Base-by-base conservation (phyloP, 1,140 invertebrate species). In the Macrosteles quadrilineatus region DNA sequence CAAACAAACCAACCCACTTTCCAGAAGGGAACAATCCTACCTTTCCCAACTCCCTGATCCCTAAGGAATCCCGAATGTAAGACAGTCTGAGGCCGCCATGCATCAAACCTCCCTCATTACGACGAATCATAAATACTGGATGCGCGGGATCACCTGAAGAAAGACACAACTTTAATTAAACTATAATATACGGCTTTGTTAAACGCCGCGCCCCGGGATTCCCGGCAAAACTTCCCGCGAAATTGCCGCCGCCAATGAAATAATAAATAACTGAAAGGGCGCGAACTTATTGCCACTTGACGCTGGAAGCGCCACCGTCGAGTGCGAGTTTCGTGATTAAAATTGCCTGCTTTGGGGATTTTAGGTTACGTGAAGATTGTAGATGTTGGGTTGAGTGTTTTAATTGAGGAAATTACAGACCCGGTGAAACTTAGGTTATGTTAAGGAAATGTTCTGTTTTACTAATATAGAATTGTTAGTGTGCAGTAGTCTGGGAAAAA, bases 141-240 rank as follows among this genome's bases (percentile, higher is more conserved):
- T 59, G 55, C 25, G 55, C n/a, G 11, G 47, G 47, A 50, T 50
- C 14, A 50, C 55, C 23, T 30, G 55, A 30, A 59, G 55, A 59
- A 59, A 59, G 55, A 59, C 55, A 59, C 55, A 59, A 59, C 55
- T 59, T 59, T 59, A 59, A 59, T 59, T 59, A 59, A 59, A 59
- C 55, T 59, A 59, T 29, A 59, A 59, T 59, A 59, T 59, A 59
- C 55, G 55, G 21, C 55, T 59, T 59, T 59, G 55, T 59, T 59
- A 30, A 29, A 59, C 55, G 47, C 47, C 47, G 47, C 47, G 47
- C 47, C n/a, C 14, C 47, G 47, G 47, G 47, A 50, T 50, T 50
- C 55, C 23, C 55, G 55, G 55, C 55, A 59, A 59, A 59, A 59
- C 55, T 59, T 59, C 12, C 55, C 55, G 55, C 55, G 55, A 59